These are phyloP conservation scores for Hedychridium roseum DNA, from an alignment of 2,888 invertebrate genomes.

Conservation along the genomic window DNA sequence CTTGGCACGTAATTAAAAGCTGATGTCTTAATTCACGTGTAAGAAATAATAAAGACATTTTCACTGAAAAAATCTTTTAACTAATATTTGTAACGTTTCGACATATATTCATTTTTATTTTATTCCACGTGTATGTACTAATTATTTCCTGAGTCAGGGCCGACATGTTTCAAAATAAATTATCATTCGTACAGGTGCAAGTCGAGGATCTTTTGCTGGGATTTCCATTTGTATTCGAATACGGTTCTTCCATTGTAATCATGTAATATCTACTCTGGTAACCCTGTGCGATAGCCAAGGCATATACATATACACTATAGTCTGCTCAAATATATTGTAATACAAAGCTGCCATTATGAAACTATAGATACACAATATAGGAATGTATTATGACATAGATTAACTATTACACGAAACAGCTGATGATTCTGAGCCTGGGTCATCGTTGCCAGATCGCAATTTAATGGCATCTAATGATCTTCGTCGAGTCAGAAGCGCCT, in stretches of 20 bases:
- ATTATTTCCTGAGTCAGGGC: neutral
- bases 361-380: constrained; percentile 40
- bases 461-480: constrained; percentile 9
- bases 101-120: no score
- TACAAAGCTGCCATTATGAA: constrained; percentile 56
- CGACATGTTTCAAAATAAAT: neutral
- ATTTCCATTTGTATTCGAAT: no score
- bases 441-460: constrained; percentile 12
- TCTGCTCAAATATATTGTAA: constrained; percentile 55
- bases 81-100: no score
- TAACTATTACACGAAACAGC: neutral
- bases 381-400: constrained; percentile 23
- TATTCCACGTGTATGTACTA: neutral
- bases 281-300: neutral
- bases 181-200: constrained; percentile 3
- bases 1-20: no score
- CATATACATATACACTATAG: constrained; percentile 28
- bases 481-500: constrained; percentile 10
- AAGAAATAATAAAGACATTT: no score
- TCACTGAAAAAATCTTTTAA: no score
- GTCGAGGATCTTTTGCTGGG: no score
- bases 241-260: neutral
- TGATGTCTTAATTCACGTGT: no score
- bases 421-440: constrained; percentile 1
- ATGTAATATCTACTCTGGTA: constrained; percentile 1